Conservation (phyloP, 2,888 invertebrate genomes). For the Ceramica pisi region DNA sequence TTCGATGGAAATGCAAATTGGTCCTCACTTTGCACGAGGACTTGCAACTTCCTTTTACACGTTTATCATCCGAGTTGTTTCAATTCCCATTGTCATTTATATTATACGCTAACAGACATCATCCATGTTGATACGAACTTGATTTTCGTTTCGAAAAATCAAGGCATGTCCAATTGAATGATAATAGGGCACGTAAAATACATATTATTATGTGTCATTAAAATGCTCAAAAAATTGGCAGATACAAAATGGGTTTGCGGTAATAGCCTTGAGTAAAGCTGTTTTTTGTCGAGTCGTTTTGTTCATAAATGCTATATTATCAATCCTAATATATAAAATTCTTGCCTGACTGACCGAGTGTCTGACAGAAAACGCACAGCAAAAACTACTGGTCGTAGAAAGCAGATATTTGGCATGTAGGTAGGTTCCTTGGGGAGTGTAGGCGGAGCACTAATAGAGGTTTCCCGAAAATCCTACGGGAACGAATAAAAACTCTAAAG, state of each 20-base stretch:
- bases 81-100: slow-evolving; percentile 34
- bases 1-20: slow-evolving; percentile 78
- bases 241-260: slow-evolving; percentile 38
- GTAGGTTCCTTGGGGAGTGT: background rate
- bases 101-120: slow-evolving; percentile 4
- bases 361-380: too few relatives aligned
- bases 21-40: slow-evolving; percentile 72
- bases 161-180: slow-evolving; percentile 36
- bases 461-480: too few relatives aligned
- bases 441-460: too few relatives aligned
- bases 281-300: slow-evolving; percentile 35
- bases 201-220: slow-evolving; percentile 34
- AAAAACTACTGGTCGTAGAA: too few relatives aligned
- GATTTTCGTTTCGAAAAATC: background rate
- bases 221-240: slow-evolving; percentile 35
- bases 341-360: too few relatives aligned
- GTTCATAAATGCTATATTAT: slow-evolving; percentile 18
- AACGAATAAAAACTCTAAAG: too few relatives aligned
- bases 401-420: too few relatives aligned
- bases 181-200: slow-evolving; percentile 36
- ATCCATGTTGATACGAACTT: slow-evolving; percentile 9
- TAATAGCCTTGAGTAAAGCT: slow-evolving; percentile 47
- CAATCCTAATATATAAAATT: too few relatives aligned
- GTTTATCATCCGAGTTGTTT: slow-evolving; percentile 56
- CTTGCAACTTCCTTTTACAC: slow-evolving; percentile 82